A percentile compares a stretch with the other conserved stretches of the same genome.
Evolutionary conservation across 1,140 invertebrate species (phyloP).

Genomic region (Bombus waltoni): DNA sequence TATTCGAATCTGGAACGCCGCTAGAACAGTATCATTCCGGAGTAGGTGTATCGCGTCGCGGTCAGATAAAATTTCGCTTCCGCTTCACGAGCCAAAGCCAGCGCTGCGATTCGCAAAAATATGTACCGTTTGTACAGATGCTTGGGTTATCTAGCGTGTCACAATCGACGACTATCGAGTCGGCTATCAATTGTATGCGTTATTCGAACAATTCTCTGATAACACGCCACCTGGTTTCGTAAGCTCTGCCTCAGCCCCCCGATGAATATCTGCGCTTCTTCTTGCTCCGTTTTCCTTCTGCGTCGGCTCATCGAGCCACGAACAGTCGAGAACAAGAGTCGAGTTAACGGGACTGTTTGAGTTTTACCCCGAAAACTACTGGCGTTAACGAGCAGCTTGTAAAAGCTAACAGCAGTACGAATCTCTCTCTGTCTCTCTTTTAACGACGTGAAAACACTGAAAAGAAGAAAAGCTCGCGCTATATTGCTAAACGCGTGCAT

Average conservation of each 20-base stretch:
- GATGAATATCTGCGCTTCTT: neutral
- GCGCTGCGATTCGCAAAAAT: neutral
- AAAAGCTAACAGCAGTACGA: too few species aligned
- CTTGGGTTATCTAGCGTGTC: neutral
- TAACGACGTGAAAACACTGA: too few species aligned
- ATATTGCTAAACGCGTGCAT: too few species aligned
- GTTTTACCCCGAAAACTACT: too few species aligned
- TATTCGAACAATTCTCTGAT: constrained; percentile 15
- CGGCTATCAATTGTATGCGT: constrained; percentile 5
- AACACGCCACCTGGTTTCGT: neutral
- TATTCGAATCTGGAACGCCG: neutral
- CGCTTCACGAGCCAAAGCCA: neutral
- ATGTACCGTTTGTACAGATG: constrained; percentile 23
- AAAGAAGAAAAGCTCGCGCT: too few species aligned
- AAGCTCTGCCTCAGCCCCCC: too few species aligned
- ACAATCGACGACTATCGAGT: neutral
- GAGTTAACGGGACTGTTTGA: neutral
- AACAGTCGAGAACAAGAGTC: neutral
- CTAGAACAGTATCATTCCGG: neutral
- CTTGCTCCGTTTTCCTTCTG: neutral
- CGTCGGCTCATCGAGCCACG: neutral
- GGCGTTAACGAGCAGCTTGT: too few species aligned
- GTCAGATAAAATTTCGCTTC: neutral
- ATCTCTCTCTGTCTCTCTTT: too few species aligned
- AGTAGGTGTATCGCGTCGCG: neutral